A percentile compares a stretch with the other conserved stretches of the same genome.
Conservation (phyloP, 2,797 vertebrate species). For the Chelon auratus region DNA sequence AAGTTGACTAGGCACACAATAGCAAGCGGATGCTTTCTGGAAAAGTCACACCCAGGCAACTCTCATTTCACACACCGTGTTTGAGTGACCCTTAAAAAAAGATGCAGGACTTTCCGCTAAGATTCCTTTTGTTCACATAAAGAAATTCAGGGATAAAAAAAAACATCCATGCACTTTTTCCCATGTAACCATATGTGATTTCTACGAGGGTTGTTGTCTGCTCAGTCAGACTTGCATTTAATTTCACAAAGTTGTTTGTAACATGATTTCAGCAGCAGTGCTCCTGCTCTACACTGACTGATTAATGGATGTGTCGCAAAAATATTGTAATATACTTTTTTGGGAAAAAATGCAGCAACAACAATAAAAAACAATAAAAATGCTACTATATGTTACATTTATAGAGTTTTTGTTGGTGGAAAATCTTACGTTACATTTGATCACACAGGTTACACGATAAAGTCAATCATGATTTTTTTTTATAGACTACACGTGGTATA, state of each 20-base stretch:
- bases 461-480: slow-evolving; percentile 5
- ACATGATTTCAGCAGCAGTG: background rate
- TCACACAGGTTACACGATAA: slow-evolving; percentile 2
- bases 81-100: slow-evolving; percentile 76
- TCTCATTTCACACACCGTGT: slow-evolving; percentile 83
- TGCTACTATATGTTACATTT: slow-evolving; percentile 3
- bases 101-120: slow-evolving; percentile 67
- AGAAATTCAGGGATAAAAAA: slow-evolving; percentile 38
- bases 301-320: slow-evolving; percentile 4
- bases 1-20: slow-evolving; percentile 87
- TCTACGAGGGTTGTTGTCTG: slow-evolving; percentile 20
- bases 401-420: slow-evolving; percentile 7
- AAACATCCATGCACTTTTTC: slow-evolving; percentile 35
- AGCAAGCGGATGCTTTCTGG: slow-evolving; percentile 83
- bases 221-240: slow-evolving; percentile 7
- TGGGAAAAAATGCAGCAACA: background rate
- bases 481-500: background rate
- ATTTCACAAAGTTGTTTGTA: slow-evolving; percentile 36
- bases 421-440: slow-evolving; percentile 12
- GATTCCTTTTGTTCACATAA: slow-evolving; percentile 69
- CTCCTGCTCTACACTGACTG: slow-evolving; percentile 1
- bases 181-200: slow-evolving; percentile 36
- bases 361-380: background rate
- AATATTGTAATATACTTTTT: background rate
- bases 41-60: slow-evolving; percentile 85